Base-by-base conservation (phyloP, 2,113 vertebrate species). In the Origma solitaria region DNA sequence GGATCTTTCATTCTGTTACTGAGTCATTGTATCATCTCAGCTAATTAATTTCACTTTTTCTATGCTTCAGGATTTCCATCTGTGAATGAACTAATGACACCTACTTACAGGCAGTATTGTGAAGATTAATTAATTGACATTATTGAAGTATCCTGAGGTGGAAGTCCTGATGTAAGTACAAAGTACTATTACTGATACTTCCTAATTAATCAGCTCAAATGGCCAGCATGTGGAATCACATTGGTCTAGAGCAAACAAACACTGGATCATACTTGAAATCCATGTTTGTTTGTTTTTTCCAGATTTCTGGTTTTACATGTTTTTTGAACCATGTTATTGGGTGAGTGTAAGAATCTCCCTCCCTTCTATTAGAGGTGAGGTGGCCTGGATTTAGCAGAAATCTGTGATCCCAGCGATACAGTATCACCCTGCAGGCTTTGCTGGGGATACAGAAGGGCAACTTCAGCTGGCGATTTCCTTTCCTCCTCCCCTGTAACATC, bases 61-160 rank as follows among this genome's bases (percentile, higher is more conserved):
- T 64, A 15, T 50, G 60, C 56, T 86, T 86, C 81, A 76, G 50
- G 86, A 95, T 96, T 97, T 93, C 91, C 75, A 90, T 94, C 57
- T 91, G 76, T 77, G 86, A 92, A 94, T 83, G 92, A 90, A 91
- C 90, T 90, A 83, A 93, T 90, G 95, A 68, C 72, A 93, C 64
- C 64, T 94, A 86, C 88, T 94, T 92, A 60, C 66, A 88, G 90
- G 44, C 82, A 81, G 53, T 51, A 86, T 92, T 71, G 93, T 71
- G 92, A 84, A 88, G 88, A 96, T 93, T 92, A 92, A 88, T 92
- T 89, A 94, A 94, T 95, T 96, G 82, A 92, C 86, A 81, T 93
- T 94, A 93, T 50, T 93, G 88, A 93, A 93, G 86, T 69, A 86
- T 94, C 93, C 72, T 93, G 92, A 95, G 85, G 61, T 95, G 82